Evolutionary conservation across 2,888 invertebrate genomes (phyloP).

Genomic region (Campopleginae sp.): DNA sequence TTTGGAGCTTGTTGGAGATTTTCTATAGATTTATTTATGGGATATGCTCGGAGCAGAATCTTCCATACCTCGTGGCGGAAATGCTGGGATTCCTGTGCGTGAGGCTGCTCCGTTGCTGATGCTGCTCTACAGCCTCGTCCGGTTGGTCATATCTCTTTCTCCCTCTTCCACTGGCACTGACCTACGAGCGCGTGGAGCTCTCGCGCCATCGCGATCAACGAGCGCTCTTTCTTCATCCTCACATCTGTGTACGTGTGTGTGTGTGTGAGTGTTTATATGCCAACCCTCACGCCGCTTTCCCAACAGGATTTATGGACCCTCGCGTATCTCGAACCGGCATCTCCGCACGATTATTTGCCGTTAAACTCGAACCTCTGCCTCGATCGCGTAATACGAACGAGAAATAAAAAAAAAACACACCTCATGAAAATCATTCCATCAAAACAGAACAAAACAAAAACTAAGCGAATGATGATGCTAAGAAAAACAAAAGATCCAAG

Average conservation of each 20-base stretch:
- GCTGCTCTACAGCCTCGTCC: constrained; percentile 37
- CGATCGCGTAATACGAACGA: constrained; percentile 48
- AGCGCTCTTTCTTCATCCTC: constrained; percentile 46
- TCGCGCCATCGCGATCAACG: constrained; percentile 74
- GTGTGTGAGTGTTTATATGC: constrained; percentile 8
- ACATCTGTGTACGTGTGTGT: not conserved
- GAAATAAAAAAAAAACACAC: constrained; percentile 40
- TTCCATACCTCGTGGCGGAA: constrained; percentile 67
- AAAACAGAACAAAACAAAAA: constrained; percentile 26
- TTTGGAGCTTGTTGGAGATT: not conserved
- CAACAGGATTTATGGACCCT: constrained; percentile 78
- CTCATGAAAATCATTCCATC: constrained; percentile 53
- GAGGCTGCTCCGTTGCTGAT: constrained; percentile 45
- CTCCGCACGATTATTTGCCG: constrained; percentile 83
- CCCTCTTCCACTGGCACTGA: constrained; percentile 76
- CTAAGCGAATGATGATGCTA: constrained; percentile 22
- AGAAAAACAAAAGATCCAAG: constrained; percentile 54
- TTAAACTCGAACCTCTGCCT: constrained; percentile 80
- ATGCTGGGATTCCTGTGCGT: constrained; percentile 59
- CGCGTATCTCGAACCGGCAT: constrained; percentile 82
- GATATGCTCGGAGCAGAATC: constrained; percentile 36
- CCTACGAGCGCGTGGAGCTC: constrained; percentile 78
- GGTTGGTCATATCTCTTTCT: constrained; percentile 56
- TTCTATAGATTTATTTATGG: constrained; percentile 14
- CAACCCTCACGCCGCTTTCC: constrained; percentile 55